Evolutionary conservation across 2,797 vertebrate genomes (phyloP).

Genomic region (Chloroceryle amazona): DNA sequence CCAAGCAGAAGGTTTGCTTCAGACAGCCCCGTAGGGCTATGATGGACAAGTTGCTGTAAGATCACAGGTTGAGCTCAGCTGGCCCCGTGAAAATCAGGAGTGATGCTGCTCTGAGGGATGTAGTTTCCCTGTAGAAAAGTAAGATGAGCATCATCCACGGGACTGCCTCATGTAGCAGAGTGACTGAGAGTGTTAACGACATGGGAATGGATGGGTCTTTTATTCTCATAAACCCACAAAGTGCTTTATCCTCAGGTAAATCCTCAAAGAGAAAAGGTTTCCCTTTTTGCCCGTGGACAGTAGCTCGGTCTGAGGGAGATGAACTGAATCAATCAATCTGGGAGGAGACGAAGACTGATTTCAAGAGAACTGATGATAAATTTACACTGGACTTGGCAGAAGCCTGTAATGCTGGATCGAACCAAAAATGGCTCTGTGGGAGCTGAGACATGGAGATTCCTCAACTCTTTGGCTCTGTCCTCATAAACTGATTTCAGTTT

Average conservation of each 20-base stretch:
- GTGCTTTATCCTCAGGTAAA: background rate
- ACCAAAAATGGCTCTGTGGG: background rate
- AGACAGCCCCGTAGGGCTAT: background rate
- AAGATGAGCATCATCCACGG: accelerated
- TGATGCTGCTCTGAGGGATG: background rate
- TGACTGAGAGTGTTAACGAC: accelerated
- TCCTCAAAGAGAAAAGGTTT: background rate
- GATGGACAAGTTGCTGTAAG: accelerated
- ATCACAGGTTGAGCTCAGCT: background rate
- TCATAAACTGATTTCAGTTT: background rate
- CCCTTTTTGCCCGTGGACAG: background rate
- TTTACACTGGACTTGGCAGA: conserved; percentile 30
- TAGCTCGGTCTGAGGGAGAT: background rate
- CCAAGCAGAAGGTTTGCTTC: background rate
- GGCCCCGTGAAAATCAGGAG: background rate
- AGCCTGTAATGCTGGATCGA: background rate
- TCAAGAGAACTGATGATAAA: background rate
- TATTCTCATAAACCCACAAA: background rate
- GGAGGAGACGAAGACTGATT: background rate
- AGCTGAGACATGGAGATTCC: background rate
- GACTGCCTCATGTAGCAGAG: background rate
- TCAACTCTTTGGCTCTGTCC: background rate
- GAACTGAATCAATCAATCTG: background rate
- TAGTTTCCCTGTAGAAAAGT: accelerated
- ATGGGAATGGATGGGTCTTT: accelerated